phyloP scores from a whole-genome alignment of 2,888 invertebrate genomes.

The Spialia ferax region DNA sequence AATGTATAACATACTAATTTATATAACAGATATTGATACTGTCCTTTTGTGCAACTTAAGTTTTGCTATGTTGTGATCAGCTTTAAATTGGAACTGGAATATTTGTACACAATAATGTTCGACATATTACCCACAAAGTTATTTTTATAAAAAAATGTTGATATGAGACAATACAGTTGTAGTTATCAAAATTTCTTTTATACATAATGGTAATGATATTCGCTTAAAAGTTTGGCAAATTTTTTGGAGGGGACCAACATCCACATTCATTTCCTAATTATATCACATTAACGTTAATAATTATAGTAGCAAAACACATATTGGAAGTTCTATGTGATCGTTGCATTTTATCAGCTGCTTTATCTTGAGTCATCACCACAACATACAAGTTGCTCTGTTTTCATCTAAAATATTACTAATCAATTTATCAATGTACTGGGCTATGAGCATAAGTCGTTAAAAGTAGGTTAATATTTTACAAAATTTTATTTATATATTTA shows the following conservation, averaged over 20 bases:
- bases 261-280: slow-evolving; percentile 60
- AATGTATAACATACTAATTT: slow-evolving; percentile 79
- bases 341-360: slow-evolving; percentile 71
- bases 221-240: slow-evolving; percentile 70
- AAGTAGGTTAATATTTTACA: slow-evolving; percentile 69
- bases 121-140: slow-evolving; percentile 78
- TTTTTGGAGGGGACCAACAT: slow-evolving; percentile 84
- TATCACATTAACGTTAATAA: slow-evolving; percentile 52
- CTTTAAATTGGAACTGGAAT: slow-evolving; percentile 82
- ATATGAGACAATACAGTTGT: slow-evolving; percentile 83
- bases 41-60: slow-evolving; percentile 82
- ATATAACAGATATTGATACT: slow-evolving; percentile 71
- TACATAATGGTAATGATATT: slow-evolving; percentile 59
- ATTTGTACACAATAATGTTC: slow-evolving; percentile 78
- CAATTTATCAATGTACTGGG: slow-evolving; percentile 67
- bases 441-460: slow-evolving; percentile 75
- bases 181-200: slow-evolving; percentile 70
- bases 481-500: slow-evolving; percentile 75
- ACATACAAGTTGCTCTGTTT: slow-evolving; percentile 53
- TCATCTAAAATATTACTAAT: slow-evolving; percentile 43
- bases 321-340: slow-evolving; percentile 57
- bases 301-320: slow-evolving; percentile 56
- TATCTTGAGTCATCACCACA: slow-evolving; percentile 63
- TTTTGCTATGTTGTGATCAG: slow-evolving; percentile 84
- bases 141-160: slow-evolving; percentile 82